Base-by-base conservation (phyloP, 2,113 vertebrate species). In the Cavia aperea region DNA sequence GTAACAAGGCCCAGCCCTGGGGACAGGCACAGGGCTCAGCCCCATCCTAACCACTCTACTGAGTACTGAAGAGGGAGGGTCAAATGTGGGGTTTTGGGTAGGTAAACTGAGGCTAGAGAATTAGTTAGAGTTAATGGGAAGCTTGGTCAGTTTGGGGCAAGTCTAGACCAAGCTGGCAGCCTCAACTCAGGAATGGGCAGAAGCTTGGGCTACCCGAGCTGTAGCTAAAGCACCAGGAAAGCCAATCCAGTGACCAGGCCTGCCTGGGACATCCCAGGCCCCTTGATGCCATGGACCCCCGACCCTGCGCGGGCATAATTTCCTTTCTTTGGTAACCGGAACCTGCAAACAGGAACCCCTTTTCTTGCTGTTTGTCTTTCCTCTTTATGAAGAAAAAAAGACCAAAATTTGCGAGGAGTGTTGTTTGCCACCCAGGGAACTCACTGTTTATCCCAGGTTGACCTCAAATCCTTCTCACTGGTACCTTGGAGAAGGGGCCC, bases 321-420 rank as follows among this genome's bases (percentile, higher is more conserved):
- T 82, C n/a, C 39, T 75, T 65, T 58, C 86, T 49, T 60, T 78
- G 49, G 26, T 75, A 73, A 0, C 66, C 15, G 24, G 33, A 58
- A 29, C 46, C 46, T 14, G 3, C 86, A 96, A 96, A 96, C 60
- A 93, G 93, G 96, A 97, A 87, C 62, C 75, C 63, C 94, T 95
- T 94, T 54, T 56, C 92, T 89, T 86, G 33, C 54, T 60, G 0
- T 14, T 66, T 19, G 24, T 93, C 95, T 95, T 90, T 94, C 51
- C 93, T 94, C 84, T 95, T 93, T 89, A 68, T 95, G 91, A 95
- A 95, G 94, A 93, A 93, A 90, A 96, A 95, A 97, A 93, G 86
- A 96, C 94, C 94, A 97, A 49, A 97, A 96, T 94, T 94, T 92
- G 93, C 95, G 96, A 94, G 95, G 95, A 95, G 96, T 92, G 54